Conservation (phyloP, 2,888 invertebrate species). For the Stenoptilia bipunctidactyla region DNA sequence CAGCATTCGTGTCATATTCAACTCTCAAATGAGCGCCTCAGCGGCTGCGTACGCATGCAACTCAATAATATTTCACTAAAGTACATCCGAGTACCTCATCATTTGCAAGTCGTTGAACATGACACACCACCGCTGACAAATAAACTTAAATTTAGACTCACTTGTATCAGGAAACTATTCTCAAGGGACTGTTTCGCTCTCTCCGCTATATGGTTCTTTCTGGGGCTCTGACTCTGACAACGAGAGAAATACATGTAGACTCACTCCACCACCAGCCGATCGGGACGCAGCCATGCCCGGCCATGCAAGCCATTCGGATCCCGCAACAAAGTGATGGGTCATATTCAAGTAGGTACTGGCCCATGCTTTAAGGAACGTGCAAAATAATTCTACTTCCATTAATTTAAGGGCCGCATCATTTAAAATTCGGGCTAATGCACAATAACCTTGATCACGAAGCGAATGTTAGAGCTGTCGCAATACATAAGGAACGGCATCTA, state of each 20-base stretch:
- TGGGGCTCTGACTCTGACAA: conserved; percentile 66
- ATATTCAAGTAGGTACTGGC: too few relatives aligned
- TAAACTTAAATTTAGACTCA: conserved; percentile 43
- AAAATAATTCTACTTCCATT: conserved; percentile 1
- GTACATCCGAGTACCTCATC: background rate
- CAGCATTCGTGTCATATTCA: conserved; percentile 25
- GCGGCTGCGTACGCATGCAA: conserved; percentile 5
- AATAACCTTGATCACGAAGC: too few relatives aligned
- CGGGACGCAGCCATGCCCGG: conserved; percentile 2
- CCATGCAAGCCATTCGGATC: background rate
- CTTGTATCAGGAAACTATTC: conserved; percentile 66
- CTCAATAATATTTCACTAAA: conserved; percentile 1
- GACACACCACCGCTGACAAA: conserved; percentile 22
- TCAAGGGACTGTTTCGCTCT: conserved; percentile 68
- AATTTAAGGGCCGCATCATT: too few relatives aligned
- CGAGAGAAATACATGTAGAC: conserved; percentile 48
- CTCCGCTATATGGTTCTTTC: conserved; percentile 67
- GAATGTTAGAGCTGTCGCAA: too few relatives aligned
- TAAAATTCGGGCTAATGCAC: too few relatives aligned
- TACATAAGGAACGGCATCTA: conserved; percentile 19
- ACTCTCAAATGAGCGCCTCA: conserved; percentile 11
- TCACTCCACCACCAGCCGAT: conserved; percentile 18
- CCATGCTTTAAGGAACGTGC: too few relatives aligned
- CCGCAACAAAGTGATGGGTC: background rate
- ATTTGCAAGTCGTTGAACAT: conserved; percentile 22